A percentile compares a stretch with the other conserved stretches of the same genome.
phyloP scores from a whole-genome alignment of 2,113 vertebrate species.

The Chamaea fasciata region DNA sequence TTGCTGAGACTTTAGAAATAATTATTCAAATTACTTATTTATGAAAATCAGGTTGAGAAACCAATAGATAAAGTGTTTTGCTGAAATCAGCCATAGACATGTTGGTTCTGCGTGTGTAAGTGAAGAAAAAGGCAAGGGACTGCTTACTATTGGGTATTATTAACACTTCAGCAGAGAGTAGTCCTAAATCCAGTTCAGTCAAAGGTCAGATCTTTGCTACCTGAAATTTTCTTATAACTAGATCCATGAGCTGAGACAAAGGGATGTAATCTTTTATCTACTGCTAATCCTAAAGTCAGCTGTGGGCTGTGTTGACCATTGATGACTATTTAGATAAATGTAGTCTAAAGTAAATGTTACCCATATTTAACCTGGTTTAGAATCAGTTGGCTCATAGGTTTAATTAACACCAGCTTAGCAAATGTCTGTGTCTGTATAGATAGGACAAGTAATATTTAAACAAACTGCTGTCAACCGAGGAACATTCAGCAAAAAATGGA shows the following conservation, averaged over 20 bases:
- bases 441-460: not conserved
- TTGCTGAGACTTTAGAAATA: not conserved
- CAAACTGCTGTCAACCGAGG: not conserved
- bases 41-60: not conserved
- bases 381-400: not conserved
- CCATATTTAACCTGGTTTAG: not conserved
- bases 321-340: constrained; percentile 6
- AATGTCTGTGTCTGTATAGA: not conserved
- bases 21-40: not conserved
- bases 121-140: not conserved
- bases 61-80: not conserved
- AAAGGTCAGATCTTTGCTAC: not conserved
- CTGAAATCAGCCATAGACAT: not conserved
- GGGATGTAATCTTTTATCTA: not conserved
- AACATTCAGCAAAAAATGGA: not conserved
- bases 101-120: not conserved
- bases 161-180: not conserved
- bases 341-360: constrained; percentile 27
- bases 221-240: not conserved
- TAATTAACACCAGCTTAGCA: constrained; percentile 15
- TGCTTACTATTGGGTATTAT: not conserved
- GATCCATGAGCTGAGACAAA: not conserved
- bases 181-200: not conserved
- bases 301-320: not conserved
- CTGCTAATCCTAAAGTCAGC: not conserved